A percentile compares a stretch with the other conserved stretches of the same genome.
Evolutionary conservation across 2,113 vertebrate species (phyloP).

Genomic region (Tringa solitaria): DNA sequence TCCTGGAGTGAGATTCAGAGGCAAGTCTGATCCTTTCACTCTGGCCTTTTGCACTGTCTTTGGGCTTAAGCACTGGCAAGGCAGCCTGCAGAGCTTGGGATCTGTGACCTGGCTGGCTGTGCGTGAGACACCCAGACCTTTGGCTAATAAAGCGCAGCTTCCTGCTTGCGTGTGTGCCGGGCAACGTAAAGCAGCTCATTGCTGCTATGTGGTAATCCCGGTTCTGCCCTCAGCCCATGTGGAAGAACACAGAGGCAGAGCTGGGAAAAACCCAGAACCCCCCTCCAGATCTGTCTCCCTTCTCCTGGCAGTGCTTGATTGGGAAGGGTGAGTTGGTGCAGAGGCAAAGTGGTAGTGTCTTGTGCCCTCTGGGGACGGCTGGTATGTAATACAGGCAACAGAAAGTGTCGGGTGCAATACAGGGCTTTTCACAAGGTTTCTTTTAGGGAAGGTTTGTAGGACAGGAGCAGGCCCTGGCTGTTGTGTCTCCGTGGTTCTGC

Average conservation of each 20-base stretch:
- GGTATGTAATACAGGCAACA: not conserved
- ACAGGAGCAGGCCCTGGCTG: not conserved
- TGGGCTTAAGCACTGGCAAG: not conserved
- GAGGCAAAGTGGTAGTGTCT: not conserved
- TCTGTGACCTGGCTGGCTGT: not conserved
- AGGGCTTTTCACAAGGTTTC: not conserved
- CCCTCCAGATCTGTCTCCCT: accelerated
- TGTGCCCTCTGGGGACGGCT: slow-evolving; percentile 21
- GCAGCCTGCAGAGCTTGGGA: not conserved
- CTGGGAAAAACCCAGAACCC: not conserved
- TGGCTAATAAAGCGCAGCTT: not conserved
- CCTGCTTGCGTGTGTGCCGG: not conserved
- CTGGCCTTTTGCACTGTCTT: not conserved
- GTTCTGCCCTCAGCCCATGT: not conserved
- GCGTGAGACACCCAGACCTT: not conserved
- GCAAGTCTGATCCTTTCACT: not conserved
- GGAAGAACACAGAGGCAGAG: not conserved
- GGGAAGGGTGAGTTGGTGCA: not conserved
- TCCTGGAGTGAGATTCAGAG: not conserved
- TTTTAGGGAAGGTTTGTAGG: not conserved
- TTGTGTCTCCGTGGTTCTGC: not conserved
- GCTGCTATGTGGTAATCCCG: not conserved
- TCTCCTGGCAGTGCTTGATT: accelerated
- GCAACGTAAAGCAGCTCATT: not conserved
- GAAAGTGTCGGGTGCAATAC: accelerated